Base-by-base conservation (phyloP, 2,888 invertebrate genomes). In the Lysandra coridon region DNA sequence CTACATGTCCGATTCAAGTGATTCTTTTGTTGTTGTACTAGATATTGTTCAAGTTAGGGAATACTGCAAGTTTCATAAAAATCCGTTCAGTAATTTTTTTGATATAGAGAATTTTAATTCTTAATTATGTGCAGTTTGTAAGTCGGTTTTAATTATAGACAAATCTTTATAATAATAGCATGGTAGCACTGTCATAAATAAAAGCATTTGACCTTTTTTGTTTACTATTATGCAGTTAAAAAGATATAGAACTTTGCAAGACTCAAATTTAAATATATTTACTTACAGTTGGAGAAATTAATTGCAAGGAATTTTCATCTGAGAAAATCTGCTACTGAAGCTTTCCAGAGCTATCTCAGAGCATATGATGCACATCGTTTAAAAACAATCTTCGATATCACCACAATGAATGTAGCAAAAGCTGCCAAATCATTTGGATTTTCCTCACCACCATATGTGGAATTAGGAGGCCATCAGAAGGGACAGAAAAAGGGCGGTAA, bases 361-460 rank as follows among this genome's bases (percentile, higher is more conserved):
- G 98, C 99, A 0, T 99, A 99, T 89, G 99, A 99, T 89, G 99
- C 99, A 0, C 99, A 99, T 92, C 97, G 98, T 87, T 95, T 99
- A 85, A 99, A 99, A 90, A 97, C 97, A 33, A 98, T 99, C 85
- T 99, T 98, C 91, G 97, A 99, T 90, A 97, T 99, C 75, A 97
- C 97, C 85, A 98, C 97, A 0, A 94, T 99, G 83, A 99, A 99
- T 90, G 94, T 99, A 87, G 96, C 96, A 3, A 96, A 97, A 88
- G 98, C 98, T 4, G 97, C 98, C 2, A 96, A 97, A 87, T 98
- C 99, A 1, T 99, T 99, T 92, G 99, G 99, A 17, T 99, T 99
- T 89, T 96, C 96, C 17, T 97, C 98, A n/a, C 99, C 99, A 44
- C 99, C 99, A 0, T 97, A 97, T 57, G 97, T 99, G 53, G 99